phyloP scores from a whole-genome alignment of 2,797 vertebrate species.

The Erithacus rubecula region DNA sequence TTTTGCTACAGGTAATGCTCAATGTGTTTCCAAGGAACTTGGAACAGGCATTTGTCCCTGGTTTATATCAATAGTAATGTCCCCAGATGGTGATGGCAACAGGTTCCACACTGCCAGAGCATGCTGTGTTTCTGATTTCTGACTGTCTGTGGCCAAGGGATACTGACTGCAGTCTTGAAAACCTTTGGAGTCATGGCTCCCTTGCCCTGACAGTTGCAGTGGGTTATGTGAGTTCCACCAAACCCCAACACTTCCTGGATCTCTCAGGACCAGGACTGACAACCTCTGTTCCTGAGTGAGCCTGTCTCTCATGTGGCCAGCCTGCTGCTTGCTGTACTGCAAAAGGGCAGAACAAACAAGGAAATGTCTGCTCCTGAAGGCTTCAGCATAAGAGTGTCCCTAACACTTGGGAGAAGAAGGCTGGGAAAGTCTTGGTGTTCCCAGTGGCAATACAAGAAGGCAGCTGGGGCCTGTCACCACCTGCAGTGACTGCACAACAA shows the following conservation, averaged over 20 bases:
- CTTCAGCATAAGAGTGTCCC: background rate
- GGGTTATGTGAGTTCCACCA: background rate
- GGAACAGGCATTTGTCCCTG: background rate
- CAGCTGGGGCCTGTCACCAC: no score
- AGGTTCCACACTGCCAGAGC: rapidly evolving
- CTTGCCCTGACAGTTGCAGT: background rate
- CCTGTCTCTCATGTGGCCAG: rapidly evolving
- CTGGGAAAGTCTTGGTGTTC: background rate
- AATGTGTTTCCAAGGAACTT: background rate
- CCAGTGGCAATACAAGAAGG: background rate
- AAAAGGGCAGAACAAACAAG: background rate
- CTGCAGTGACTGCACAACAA: background rate
- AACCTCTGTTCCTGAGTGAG: rapidly evolving
- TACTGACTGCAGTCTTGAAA: background rate
- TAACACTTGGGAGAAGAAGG: background rate
- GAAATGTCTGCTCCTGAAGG: background rate
- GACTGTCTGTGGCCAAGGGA: background rate
- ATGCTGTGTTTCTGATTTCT: background rate
- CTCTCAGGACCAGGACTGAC: background rate
- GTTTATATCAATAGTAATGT: rapidly evolving
- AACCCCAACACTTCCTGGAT: background rate
- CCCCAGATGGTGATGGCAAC: background rate
- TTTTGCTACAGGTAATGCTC: background rate
- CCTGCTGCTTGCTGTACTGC: background rate
- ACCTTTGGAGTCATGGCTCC: background rate